Conservation (phyloP, 2,113 vertebrate species). For the Phrynosoma platyrhinos region DNA sequence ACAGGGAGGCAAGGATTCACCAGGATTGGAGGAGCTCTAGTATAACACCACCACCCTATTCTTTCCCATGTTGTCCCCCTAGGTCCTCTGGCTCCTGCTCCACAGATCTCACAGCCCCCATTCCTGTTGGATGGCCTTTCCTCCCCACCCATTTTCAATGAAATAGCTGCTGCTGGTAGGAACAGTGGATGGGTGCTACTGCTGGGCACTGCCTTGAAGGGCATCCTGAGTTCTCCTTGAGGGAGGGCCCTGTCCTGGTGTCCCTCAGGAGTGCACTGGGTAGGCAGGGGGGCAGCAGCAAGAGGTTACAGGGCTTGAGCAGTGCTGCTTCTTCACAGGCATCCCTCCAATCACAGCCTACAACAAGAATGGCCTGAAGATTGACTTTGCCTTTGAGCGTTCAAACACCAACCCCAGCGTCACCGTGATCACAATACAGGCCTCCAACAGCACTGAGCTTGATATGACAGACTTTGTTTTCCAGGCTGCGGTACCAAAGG, state of each 20-base stretch:
- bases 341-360: conserved; percentile 97
- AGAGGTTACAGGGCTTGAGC: conserved; percentile 7
- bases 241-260: neutral
- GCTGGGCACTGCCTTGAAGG: no score
- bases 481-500: conserved; percentile 99
- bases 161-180: conserved; percentile 91
- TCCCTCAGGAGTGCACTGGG: neutral
- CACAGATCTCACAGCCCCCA: conserved; percentile 86
- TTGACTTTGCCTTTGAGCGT: conserved; percentile 98
- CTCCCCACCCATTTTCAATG: conserved; percentile 93
- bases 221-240: no score
- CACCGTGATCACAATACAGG: conserved; percentile 97
- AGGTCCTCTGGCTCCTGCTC: conserved; percentile 80
- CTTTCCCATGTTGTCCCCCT: conserved; percentile 44
- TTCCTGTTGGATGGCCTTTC: conserved; percentile 94
- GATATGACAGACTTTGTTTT: conserved; percentile 99
- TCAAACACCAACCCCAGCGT: conserved; percentile 96
- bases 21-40: neutral
- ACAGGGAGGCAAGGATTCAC: neutral
- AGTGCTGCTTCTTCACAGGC: conserved; percentile 74
- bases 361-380: conserved; percentile 98
- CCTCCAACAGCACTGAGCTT: conserved; percentile 93
- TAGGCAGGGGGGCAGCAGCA: neutral
- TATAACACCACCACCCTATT: conserved; percentile 4
- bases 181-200: conserved; percentile 16